Percentiles rank a stretch among this genome's conserved stretches.
These are phyloP conservation scores for Achroia grisella DNA, from an alignment of 1,140 invertebrate genomes.

Conservation along the genomic window DNA sequence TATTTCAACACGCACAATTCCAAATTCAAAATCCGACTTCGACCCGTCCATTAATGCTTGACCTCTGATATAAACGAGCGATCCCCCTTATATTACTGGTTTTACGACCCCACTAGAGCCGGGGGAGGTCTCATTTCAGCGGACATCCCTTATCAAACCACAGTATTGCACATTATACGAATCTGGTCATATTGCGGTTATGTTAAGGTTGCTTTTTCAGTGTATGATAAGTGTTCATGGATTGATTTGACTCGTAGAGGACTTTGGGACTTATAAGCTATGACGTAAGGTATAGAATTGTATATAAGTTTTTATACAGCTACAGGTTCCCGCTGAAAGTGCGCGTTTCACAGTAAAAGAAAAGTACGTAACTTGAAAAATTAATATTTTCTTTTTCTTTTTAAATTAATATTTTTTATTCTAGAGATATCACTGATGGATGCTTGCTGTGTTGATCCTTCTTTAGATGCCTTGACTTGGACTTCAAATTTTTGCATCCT, in stretches of 20 bases:
- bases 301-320: slow-evolving; percentile 30
- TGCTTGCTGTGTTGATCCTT: too few relatives aligned
- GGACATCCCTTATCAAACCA: slow-evolving; percentile 31
- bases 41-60: slow-evolving; percentile 30
- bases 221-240: slow-evolving; percentile 12
- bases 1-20: slow-evolving; percentile 12
- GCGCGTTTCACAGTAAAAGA: slow-evolving; percentile 13
- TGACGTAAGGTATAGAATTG: slow-evolving; percentile 16
- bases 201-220: slow-evolving; percentile 13
- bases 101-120: slow-evolving; percentile 8
- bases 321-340: slow-evolving; percentile 61
- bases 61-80: slow-evolving; percentile 27
- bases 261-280: slow-evolving; percentile 8
- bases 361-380: slow-evolving; percentile 11
- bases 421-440: too few relatives aligned
- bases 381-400: neutral
- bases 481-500: too few relatives aligned
- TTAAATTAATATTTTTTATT: neutral
- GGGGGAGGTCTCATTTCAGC: slow-evolving; percentile 19
- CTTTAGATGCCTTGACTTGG: too few relatives aligned
- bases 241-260: neutral
- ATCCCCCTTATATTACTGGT: slow-evolving; percentile 25
- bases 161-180: neutral
- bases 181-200: neutral
- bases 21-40: slow-evolving; percentile 29